Evolutionary conservation across 2,113 vertebrate species (phyloP).

Genomic region (Naja naja): DNA sequence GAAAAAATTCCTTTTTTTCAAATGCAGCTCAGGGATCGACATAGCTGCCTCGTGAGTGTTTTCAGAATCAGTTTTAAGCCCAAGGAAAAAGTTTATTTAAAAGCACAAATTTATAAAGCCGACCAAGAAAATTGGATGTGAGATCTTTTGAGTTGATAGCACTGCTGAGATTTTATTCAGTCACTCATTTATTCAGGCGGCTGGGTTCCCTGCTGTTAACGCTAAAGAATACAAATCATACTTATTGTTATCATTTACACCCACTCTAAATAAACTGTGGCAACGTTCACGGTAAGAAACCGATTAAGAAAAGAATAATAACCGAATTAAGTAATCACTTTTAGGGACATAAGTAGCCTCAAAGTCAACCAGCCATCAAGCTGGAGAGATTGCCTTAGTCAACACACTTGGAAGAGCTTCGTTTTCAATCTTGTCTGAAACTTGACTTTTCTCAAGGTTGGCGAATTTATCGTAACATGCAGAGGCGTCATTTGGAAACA

Average conservation of each 20-base stretch:
- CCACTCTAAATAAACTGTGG: neutral
- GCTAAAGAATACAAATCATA: neutral
- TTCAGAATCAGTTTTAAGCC: neutral
- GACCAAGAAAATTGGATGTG: neutral
- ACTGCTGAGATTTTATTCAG: neutral
- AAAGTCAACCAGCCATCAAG: neutral
- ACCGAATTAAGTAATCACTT: neutral
- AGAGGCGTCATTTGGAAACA: neutral
- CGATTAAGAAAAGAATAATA: neutral
- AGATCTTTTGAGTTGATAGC: neutral
- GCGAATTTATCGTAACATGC: neutral
- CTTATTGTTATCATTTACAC: neutral
- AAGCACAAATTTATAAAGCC: neutral
- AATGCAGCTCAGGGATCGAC: neutral
- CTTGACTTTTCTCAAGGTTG: neutral
- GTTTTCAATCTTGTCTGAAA: neutral
- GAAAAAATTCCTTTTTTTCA: neutral
- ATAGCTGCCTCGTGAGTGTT: neutral
- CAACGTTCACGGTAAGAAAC: neutral
- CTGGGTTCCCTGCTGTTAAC: neutral
- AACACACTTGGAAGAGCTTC: neutral
- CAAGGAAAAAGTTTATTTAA: neutral
- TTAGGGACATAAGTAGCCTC: neutral
- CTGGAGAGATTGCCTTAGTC: neutral
- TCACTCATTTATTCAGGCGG: neutral